Evolutionary conservation across 2,113 vertebrate genomes (phyloP).

Genomic region (Zosterops lateralis): DNA sequence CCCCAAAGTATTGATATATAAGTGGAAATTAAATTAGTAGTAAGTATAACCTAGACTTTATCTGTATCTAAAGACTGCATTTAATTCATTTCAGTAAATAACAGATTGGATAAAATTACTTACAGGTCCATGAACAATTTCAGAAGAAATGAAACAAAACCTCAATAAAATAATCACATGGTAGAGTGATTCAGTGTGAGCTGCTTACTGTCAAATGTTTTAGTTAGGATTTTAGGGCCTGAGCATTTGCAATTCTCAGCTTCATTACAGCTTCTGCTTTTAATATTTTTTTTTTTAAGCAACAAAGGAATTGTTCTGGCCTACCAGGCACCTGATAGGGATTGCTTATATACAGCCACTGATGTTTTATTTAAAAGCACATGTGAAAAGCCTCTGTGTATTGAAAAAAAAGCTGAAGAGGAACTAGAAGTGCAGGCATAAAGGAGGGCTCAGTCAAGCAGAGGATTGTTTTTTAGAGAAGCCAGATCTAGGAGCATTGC

Average conservation of each 20-base stretch:
- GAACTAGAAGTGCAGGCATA: background rate
- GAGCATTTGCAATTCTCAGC: background rate
- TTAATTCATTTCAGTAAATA: background rate
- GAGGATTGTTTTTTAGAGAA: background rate
- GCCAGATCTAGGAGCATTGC: background rate
- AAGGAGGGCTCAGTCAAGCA: background rate
- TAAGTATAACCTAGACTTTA: background rate
- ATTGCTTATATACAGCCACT: background rate
- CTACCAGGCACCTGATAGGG: background rate
- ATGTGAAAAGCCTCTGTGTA: background rate
- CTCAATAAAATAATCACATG: background rate
- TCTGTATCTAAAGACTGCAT: background rate
- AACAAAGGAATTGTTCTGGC: background rate
- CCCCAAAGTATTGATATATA: background rate
- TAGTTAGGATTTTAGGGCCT: background rate
- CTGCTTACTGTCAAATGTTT: background rate
- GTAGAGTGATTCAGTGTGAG: background rate
- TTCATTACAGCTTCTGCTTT: background rate
- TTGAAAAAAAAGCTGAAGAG: background rate
- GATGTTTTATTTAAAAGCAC: background rate
- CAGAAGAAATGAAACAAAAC: background rate
- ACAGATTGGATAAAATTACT: background rate
- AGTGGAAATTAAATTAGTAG: background rate
- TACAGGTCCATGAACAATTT: background rate
- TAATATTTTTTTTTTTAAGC: background rate